Evolutionary conservation across 2,888 invertebrate species (phyloP).

Genomic region (Amblyjoppa fuscipennis): DNA sequence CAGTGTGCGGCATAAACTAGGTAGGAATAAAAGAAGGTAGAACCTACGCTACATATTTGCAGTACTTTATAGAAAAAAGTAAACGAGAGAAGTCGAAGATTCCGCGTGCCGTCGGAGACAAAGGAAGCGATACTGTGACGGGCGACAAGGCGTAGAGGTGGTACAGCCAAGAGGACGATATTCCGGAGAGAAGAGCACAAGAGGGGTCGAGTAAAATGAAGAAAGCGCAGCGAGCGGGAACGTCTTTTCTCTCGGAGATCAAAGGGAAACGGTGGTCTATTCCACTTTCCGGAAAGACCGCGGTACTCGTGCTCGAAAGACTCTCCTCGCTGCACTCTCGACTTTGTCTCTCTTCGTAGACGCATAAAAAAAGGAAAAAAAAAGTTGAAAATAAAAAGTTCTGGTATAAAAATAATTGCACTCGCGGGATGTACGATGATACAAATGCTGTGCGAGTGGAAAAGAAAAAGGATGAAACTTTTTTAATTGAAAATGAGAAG

Average conservation of each 20-base stretch:
- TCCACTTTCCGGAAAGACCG: conserved; percentile 25
- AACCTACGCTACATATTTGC: not conserved
- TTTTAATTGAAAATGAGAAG: conserved; percentile 5
- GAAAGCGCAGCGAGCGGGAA: conserved; percentile 39
- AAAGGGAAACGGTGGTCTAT: conserved; percentile 48
- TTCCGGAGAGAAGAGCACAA: conserved; percentile 6
- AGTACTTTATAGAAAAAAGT: not conserved
- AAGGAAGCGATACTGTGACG: conserved; percentile 19
- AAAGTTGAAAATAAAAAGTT: not conserved
- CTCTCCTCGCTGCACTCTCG: conserved; percentile 6
- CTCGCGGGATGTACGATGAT: not conserved
- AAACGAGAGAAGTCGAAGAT: conserved; percentile 30
- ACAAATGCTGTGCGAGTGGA: not conserved
- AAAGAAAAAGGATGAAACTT: not conserved
- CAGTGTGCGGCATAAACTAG: not conserved
- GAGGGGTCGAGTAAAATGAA: conserved; percentile 31
- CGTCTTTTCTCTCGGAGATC: conserved; percentile 50
- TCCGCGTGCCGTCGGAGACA: conserved; percentile 13
- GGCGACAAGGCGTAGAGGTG: conserved; percentile 6
- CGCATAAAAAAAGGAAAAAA: conserved; percentile 6
- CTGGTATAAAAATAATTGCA: not conserved
- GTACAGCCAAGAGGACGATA: conserved; percentile 2
- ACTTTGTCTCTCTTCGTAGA: not conserved
- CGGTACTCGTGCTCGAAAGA: conserved; percentile 11
- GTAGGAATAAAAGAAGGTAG: not conserved